These are phyloP conservation scores for Oncopeltus fasciatus DNA, from an alignment of 1,140 invertebrate species.

Conservation along the genomic window DNA sequence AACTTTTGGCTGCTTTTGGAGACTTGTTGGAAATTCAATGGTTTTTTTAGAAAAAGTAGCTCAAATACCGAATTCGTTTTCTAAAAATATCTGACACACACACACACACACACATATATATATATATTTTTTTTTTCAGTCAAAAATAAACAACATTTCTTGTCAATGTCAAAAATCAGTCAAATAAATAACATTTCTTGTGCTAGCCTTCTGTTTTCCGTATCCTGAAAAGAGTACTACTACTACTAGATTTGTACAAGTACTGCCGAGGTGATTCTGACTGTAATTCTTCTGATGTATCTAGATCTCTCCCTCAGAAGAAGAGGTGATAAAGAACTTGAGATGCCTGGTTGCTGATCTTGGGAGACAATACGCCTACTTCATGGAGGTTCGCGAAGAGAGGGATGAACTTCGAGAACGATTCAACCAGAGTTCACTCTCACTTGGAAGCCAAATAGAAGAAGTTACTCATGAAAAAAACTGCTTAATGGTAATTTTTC, in stretches of 20 bases:
- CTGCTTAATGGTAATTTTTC: background rate
- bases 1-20: no score
- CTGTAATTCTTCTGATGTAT: background rate
- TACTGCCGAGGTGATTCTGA: no score
- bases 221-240: background rate
- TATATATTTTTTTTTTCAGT: background rate
- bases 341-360: background rate
- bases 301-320: background rate
- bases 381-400: background rate
- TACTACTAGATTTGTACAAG: background rate
- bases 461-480: background rate
- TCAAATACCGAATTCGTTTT: no score
- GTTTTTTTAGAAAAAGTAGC: no score
- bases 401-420: background rate
- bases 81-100: no score
- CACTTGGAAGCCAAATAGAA: background rate
- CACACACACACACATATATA: no score
- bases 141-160: background rate
- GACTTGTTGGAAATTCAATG: no score
- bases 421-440: background rate
- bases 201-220: background rate
- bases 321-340: constrained; percentile 3
- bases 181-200: background rate
- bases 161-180: background rate
- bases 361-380: background rate